These are phyloP conservation scores for Adelosebastes latens DNA, from an alignment of 2,797 vertebrate genomes.

Conservation along the genomic window DNA sequence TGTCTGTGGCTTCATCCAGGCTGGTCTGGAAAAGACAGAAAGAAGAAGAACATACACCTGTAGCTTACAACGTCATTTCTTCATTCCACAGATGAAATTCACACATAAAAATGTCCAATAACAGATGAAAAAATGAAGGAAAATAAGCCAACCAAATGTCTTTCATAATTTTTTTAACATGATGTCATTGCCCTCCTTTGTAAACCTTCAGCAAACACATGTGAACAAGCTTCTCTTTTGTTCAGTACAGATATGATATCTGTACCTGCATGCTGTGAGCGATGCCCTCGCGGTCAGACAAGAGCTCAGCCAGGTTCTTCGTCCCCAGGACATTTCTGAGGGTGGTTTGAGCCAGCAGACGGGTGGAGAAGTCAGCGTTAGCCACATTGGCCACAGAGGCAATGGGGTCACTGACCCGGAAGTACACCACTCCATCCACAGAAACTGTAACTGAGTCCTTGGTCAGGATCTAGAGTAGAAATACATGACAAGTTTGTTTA, in stretches of 20 bases:
- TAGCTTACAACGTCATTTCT: not conserved
- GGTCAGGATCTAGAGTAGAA: constrained; percentile 79
- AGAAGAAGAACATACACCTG: not conserved
- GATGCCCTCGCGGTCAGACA: constrained; percentile 85
- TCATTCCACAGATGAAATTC: not conserved
- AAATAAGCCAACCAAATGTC: not conserved
- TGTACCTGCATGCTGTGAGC: constrained; percentile 87
- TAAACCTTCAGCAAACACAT: not conserved
- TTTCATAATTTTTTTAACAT: not conserved
- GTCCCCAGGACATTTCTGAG: constrained; percentile 86
- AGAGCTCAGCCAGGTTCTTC: constrained; percentile 83
- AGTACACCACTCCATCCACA: constrained; percentile 87
- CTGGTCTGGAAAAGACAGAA: constrained; percentile 57
- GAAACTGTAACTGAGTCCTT: constrained; percentile 85
- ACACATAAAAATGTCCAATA: not conserved
- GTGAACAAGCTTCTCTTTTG: not conserved
- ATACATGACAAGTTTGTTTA: not conserved
- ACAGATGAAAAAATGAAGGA: not conserved
- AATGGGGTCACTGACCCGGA: constrained; percentile 84
- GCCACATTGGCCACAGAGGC: constrained; percentile 84
- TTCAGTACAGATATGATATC: not conserved
- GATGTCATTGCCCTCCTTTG: not conserved
- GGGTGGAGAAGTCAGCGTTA: constrained; percentile 83
- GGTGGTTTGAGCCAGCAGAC: constrained; percentile 85
- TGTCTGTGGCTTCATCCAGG: constrained; percentile 84